phyloP scores from a whole-genome alignment of 2,113 vertebrate genomes.

The Epinephelus moara region DNA sequence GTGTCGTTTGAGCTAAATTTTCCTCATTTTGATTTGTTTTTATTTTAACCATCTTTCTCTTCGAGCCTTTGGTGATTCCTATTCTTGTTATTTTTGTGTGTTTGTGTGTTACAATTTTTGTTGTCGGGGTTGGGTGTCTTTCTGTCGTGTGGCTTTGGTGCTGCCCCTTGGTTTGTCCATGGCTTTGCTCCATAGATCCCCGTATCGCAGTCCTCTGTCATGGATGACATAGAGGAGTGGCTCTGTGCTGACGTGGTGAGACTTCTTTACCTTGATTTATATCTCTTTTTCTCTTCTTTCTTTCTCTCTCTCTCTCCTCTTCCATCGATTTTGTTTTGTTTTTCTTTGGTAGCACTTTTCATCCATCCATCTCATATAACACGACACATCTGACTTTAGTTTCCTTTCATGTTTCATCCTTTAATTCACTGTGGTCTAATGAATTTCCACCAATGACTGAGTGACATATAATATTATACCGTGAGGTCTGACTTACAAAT shows the following conservation, averaged over 20 bases:
- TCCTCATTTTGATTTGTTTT: conserved; percentile 57
- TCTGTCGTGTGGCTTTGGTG: conserved; percentile 88
- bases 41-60: conserved; percentile 61
- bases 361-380: conserved; percentile 49
- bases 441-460: conserved; percentile 45
- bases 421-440: conserved; percentile 35
- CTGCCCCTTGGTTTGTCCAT: conserved; percentile 86
- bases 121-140: conserved; percentile 47
- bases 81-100: conserved; percentile 79
- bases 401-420: conserved; percentile 49
- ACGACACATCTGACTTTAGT: conserved; percentile 25
- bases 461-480: conserved; percentile 26
- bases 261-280: conserved; percentile 85
- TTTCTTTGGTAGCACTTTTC: conserved; percentile 49
- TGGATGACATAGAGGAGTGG: conserved; percentile 99
- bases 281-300: conserved; percentile 37
- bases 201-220: conserved; percentile 96
- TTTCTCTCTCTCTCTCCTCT: conserved; percentile 6
- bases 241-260: conserved; percentile 98
- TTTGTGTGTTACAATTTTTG: conserved; percentile 52
- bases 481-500: conserved; percentile 22
- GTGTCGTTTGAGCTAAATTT: conserved; percentile 37
- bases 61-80: conserved; percentile 75
- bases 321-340: conserved; percentile 10
- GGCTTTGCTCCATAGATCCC: conserved; percentile 96